phyloP scores from a whole-genome alignment of 2,888 invertebrate species.

The Camptogramma bilineatum region DNA sequence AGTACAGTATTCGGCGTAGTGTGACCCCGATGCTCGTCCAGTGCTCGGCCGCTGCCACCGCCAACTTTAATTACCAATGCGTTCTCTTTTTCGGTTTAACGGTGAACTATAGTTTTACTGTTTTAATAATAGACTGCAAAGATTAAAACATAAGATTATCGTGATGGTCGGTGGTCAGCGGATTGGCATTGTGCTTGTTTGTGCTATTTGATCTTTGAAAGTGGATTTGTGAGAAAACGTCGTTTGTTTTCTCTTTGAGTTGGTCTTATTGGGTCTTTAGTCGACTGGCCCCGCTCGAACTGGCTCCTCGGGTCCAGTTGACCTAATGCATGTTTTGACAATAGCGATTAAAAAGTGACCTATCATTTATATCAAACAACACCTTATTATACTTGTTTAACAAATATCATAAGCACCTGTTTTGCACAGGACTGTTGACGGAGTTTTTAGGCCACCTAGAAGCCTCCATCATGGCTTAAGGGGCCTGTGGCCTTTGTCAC shows the following conservation, averaged over 20 bases:
- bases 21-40: constrained; percentile 57
- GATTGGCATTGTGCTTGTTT: constrained; percentile 29
- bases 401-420: too few relatives aligned
- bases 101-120: constrained; percentile 58
- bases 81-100: constrained; percentile 68
- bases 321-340: too few relatives aligned
- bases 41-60: constrained; percentile 51
- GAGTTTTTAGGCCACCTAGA: too few relatives aligned
- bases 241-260: not conserved
- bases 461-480: too few relatives aligned
- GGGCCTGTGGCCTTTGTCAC: too few relatives aligned
- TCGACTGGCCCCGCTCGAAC: too few relatives aligned
- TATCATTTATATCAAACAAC: too few relatives aligned
- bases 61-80: constrained; percentile 59
- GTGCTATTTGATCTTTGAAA: constrained; percentile 27
- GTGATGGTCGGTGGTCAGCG: constrained; percentile 29
- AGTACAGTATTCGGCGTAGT: constrained; percentile 6
- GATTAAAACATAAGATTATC: constrained; percentile 41
- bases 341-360: too few relatives aligned
- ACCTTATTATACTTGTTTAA: too few relatives aligned
- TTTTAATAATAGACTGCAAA: constrained; percentile 50
- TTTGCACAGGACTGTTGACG: too few relatives aligned
- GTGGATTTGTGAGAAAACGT: constrained; percentile 4
- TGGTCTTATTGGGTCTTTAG: too few relatives aligned
- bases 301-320: too few relatives aligned